phyloP scores from a whole-genome alignment of 2,113 vertebrate species.

The Hippocampus mohnikei region DNA sequence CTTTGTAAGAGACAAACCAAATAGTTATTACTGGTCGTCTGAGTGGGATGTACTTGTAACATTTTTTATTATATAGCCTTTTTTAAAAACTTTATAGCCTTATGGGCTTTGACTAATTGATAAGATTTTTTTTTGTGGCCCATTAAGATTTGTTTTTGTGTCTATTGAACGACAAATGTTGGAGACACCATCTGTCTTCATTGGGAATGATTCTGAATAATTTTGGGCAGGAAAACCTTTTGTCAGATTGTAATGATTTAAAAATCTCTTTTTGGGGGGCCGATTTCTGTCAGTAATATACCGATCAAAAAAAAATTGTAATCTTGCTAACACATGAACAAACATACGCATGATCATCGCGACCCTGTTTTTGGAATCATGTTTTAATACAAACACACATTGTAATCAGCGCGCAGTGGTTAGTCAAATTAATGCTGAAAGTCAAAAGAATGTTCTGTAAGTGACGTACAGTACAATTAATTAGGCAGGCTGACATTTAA shows the following conservation, averaged over 20 bases:
- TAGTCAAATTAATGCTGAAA: neutral
- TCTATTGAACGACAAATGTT: neutral
- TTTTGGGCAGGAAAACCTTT: neutral
- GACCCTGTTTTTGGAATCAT: neutral
- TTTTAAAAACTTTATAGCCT: no score
- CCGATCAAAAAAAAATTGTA: no score
- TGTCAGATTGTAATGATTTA: neutral
- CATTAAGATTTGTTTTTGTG: no score
- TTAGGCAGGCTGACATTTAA: constrained; percentile 9
- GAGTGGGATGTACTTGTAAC: no score
- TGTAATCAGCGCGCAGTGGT: neutral
- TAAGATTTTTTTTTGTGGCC: no score
- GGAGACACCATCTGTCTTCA: neutral
- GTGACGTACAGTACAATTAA: neutral
- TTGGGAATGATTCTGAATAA: neutral
- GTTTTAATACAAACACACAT: constrained; percentile 3
- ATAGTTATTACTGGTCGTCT: no score
- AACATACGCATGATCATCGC: neutral
- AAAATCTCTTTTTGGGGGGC: no score
- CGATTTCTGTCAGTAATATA: no score
- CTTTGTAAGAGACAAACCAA: neutral
- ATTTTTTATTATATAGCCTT: no score
- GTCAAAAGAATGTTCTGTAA: neutral
- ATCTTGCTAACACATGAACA: neutral
- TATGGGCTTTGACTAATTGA: no score